These are phyloP conservation scores for Diarsia rubi DNA, from an alignment of 2,888 invertebrate genomes.

Conservation along the genomic window DNA sequence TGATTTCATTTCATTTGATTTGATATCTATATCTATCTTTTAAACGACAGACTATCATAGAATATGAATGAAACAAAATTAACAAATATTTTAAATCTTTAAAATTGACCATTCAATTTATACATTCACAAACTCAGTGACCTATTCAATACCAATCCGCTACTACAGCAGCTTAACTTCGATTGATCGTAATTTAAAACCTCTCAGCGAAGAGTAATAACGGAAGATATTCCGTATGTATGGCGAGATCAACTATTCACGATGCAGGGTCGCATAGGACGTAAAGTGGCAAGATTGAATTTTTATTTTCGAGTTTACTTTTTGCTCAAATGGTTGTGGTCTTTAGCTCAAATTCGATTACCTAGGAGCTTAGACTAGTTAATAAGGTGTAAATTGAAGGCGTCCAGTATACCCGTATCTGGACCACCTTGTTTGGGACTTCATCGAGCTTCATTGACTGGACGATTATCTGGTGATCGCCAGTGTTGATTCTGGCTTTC, in stretches of 20 bases:
- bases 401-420: not conserved
- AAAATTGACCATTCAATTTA: constrained; percentile 6
- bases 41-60: not conserved
- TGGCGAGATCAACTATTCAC: constrained; percentile 72
- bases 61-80: not conserved
- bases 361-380: too few relatives aligned
- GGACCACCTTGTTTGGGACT: not conserved
- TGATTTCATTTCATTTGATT: too few relatives aligned
- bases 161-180: constrained; percentile 31
- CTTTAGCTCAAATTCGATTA: not conserved
- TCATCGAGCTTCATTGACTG: too few relatives aligned
- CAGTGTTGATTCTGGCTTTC: not conserved
- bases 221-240: constrained; percentile 67
- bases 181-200: constrained; percentile 44
- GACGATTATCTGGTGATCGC: not conserved
- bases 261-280: constrained; percentile 39
- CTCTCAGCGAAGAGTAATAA: constrained; percentile 61
- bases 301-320: not conserved
- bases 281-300: constrained; percentile 37
- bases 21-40: too few relatives aligned
- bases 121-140: constrained; percentile 21
- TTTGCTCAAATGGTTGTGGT: not conserved
- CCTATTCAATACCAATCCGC: constrained; percentile 47
- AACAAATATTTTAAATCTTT: not conserved
- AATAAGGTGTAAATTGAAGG: not conserved